Conservation (phyloP, 23 tunicate genomes). For the Oikopleura dioica region DNA sequence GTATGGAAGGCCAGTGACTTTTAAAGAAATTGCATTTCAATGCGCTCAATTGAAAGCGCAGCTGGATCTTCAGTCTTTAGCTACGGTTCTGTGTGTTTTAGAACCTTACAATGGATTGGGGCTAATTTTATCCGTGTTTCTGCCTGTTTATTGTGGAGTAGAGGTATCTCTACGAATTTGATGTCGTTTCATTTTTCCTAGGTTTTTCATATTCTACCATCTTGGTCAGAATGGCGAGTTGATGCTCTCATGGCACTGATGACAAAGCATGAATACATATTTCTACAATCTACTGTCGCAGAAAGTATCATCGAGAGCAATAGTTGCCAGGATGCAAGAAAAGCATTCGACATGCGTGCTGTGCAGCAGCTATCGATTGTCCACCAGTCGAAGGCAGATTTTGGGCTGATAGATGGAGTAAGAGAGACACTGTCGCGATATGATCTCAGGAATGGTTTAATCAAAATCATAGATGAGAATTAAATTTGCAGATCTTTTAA, state of each 20-base stretch:
- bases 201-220: too few relatives aligned
- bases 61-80: background rate
- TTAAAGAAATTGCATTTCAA: background rate
- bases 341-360: background rate
- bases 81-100: background rate
- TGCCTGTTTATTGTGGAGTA: background rate
- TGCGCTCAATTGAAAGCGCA: background rate
- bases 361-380: background rate
- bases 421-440: too few relatives aligned
- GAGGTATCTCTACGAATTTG: background rate
- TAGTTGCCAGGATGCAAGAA: background rate
- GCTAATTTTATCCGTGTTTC: conserved; percentile 4
- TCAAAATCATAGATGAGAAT: too few relatives aligned
- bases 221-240: background rate
- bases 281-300: background rate
- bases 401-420: too few relatives aligned
- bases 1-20: background rate
- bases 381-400: background rate
- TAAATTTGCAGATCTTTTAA: too few relatives aligned
- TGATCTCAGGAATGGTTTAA: too few relatives aligned
- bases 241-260: background rate
- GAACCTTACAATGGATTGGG: conserved; percentile 4
- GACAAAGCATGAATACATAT: background rate
- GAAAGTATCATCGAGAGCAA: background rate
- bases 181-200: background rate